Evolutionary conservation across 2,113 vertebrate genomes (phyloP).

Genomic region (Geococcyx californianus): DNA sequence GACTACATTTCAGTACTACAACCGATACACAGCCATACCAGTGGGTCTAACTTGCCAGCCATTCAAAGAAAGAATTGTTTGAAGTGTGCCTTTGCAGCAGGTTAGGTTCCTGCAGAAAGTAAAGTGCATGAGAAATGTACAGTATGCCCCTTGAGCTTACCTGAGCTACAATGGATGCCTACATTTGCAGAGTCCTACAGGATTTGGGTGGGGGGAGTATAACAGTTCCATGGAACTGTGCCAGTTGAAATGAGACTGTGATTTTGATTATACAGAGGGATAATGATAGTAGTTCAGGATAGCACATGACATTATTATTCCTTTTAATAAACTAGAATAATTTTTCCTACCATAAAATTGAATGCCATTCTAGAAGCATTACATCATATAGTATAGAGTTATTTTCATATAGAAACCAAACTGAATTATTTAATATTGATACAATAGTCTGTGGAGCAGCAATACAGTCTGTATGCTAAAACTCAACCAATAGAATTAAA

Average conservation of each 20-base stretch:
- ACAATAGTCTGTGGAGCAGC: neutral
- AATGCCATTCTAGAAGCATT: neutral
- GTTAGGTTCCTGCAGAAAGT: neutral
- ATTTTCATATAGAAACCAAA: neutral
- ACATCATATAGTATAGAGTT: neutral
- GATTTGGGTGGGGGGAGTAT: neutral
- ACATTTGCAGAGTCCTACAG: neutral
- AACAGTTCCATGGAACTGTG: neutral
- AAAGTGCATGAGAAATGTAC: neutral
- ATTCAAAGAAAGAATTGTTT: neutral
- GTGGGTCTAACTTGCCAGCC: neutral
- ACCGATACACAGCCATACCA: neutral
- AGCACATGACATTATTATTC: neutral
- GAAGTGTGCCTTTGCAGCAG: neutral
- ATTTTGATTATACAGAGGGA: neutral
- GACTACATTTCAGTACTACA: neutral
- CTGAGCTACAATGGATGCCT: neutral
- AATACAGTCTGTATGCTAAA: neutral
- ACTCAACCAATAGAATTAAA: slow-evolving; percentile 10
- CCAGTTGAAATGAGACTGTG: neutral
- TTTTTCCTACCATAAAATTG: neutral
- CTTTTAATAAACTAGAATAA: neutral
- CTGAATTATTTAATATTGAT: neutral
- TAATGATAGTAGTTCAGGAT: neutral
- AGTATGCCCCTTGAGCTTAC: neutral